Evolutionary conservation across 1,140 invertebrate species (phyloP), one percentile per base, ranked within the genome.

Genomic region (Bombus soroeensis): DNA sequence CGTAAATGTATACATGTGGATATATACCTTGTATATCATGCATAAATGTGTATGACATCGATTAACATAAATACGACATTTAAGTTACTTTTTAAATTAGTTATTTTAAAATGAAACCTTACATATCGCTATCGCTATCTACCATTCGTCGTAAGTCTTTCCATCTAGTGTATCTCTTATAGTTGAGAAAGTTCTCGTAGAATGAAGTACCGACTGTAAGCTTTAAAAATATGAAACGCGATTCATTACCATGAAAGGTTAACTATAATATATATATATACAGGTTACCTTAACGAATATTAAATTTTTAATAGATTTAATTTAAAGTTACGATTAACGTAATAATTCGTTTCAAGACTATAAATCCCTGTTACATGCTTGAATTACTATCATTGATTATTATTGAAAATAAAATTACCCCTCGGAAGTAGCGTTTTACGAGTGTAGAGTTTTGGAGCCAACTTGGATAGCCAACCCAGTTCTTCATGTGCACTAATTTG

Each of bases 391-490:
- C 41, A 22, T 32, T 43, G 37, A 22, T 73, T 32, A 32, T 73
- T 43, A 5, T 22, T 64, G 8, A 32, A 62, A 73, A 28, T 5
- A 25, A 28, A 81, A 41, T 74, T 88, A 91, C 89, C 66, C 87
- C 89, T 75, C 68, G 89, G 34, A 81, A 91, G 66, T 81, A 88
- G 28, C 25, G 71, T 57, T 82, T 86, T 32, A 88, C 72, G 2
- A 72, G 39, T 2, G 89, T 91, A 8, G 57, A 22, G 66, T 91
- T 91, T 57, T 8, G 62, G 2, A 81, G 90, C 90, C 89, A 91
- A 3, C 70, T 18, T 41, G 90, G 89, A 77, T 88, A 87, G 9
- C 90, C 90, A 32, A 91, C 32, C 15, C 70, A 43, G 47, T 90
- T 87, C 4, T 78, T 62, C 84, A 91, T 87, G 15, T 88, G 64